Evolutionary conservation across 2,797 vertebrate genomes (phyloP), one percentile per base, ranked within the genome.

Genomic region (Hippoglossus hippoglossus): DNA sequence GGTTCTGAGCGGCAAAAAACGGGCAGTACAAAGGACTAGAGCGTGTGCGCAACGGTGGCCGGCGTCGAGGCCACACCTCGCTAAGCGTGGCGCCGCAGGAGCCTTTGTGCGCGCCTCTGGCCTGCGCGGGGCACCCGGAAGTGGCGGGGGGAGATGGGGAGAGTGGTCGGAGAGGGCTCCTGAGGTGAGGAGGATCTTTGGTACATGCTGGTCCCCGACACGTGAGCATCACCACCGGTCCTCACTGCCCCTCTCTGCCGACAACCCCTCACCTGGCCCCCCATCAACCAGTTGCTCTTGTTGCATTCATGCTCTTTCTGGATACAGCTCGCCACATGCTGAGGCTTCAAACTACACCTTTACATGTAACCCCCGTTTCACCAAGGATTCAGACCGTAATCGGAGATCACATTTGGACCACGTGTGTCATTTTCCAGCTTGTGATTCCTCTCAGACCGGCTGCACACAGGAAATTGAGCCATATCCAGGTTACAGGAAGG

Each of bases 11-110:
- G 88, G 87, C 39, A 89, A 91, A 76, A 92, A 91, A 79, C 89
- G 83, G 77, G 71, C 83, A 88, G 73, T 93, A 92, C 94, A 92
- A 95, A 95, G 94, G 92, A 95, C 93, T 86, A 90, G 87, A 89
- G 80, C 68, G 68, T 76, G 72, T 84, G 83, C 76, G 72, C 77
- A 75, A 61, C 73, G 77, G 73, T 75, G 87, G 73, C 82, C 84
- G 74, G 84, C 59, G 69, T 63, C 52, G 54, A 76, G 80, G 83
- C 90, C 84, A 90, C 92, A 93, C 92, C 90, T 93, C 89, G 51
- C 72, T 57, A 62, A 88, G 81, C 81, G 87, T 63, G 84, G 77
- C 77, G 80, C 77, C 66, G 84, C 71, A 63, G 26, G 63, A 72
- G 90, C 86, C 92, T 90, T 91, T 92, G 88, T 91, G 85, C 85